Evolutionary conservation across 2,888 invertebrate genomes (phyloP).

Genomic region (Chaetogeoica ovagalla): DNA sequence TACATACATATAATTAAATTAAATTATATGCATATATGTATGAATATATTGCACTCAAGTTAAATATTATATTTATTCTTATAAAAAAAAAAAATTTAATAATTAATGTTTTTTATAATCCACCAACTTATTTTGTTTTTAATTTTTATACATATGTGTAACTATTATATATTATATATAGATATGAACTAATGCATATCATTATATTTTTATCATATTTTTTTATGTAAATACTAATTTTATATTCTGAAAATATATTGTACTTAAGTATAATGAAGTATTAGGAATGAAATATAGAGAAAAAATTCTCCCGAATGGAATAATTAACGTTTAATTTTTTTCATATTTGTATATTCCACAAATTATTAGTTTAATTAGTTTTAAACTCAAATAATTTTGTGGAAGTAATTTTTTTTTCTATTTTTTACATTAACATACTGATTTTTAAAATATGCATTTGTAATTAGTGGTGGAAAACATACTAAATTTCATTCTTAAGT

Average conservation of each 20-base stretch:
- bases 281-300: not conserved
- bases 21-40: not conserved
- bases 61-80: constrained; percentile 12
- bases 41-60: not conserved
- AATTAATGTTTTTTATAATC: not conserved
- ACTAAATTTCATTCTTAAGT: not conserved
- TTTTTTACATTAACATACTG: not conserved
- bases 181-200: constrained; percentile 9
- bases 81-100: not conserved
- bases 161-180: constrained; percentile 3
- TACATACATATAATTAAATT: not conserved
- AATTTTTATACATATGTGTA: too few species aligned
- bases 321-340: not conserved
- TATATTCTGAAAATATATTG: not conserved
- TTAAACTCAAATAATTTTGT: not conserved
- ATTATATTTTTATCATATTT: constrained; percentile 20
- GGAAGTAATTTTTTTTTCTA: not conserved
- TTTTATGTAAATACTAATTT: constrained; percentile 4
- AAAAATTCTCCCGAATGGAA: not conserved
- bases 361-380: constrained; percentile 1
- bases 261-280: not conserved
- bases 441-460: not conserved
- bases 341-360: not conserved
- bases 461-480: not conserved
- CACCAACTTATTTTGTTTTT: constrained; percentile 3